Evolutionary conservation across 2,888 invertebrate genomes (phyloP).

Genomic region (Norana najaformis): DNA sequence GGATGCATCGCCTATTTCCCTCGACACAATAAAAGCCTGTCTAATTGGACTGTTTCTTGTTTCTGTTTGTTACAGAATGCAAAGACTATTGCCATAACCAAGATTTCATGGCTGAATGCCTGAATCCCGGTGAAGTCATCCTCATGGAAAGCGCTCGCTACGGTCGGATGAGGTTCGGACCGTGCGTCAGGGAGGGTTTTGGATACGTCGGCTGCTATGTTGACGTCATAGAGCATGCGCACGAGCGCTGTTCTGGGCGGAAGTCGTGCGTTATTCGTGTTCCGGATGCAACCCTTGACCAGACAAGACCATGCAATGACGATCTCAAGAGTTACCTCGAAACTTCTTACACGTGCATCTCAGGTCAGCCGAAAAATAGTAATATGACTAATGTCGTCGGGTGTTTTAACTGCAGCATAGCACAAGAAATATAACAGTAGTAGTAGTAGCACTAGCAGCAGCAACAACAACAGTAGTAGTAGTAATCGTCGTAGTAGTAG

Average conservation of each 20-base stretch:
- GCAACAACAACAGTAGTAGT: no score
- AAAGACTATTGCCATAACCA: slow-evolving; percentile 40
- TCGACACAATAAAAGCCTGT: not conserved
- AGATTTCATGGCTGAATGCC: slow-evolving; percentile 38
- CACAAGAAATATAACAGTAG: no score
- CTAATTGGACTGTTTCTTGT: not conserved
- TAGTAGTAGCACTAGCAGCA: no score
- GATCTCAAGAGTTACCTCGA: slow-evolving; percentile 41
- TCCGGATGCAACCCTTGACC: slow-evolving; percentile 37
- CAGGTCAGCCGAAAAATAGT: slow-evolving; percentile 28
- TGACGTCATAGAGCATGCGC: slow-evolving; percentile 37
- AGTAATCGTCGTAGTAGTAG: no score
- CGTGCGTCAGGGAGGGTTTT: slow-evolving; percentile 39
- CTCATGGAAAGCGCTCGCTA: slow-evolving; percentile 37
- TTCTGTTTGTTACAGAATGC: slow-evolving; percentile 29
- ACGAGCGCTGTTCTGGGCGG: slow-evolving; percentile 38
- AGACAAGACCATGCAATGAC: slow-evolving; percentile 37
- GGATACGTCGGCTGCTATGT: slow-evolving; percentile 41
- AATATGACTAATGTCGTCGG: not conserved
- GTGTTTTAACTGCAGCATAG: no score
- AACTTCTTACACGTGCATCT: slow-evolving; percentile 34
- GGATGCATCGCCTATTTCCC: not conserved
- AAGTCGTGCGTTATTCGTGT: slow-evolving; percentile 37
- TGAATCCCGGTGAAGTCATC: slow-evolving; percentile 34
- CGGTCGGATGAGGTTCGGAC: slow-evolving; percentile 38